A percentile compares a stretch with the other conserved stretches of the same genome.
Evolutionary conservation across 2,888 invertebrate genomes (phyloP).

Genomic region (Kuschelorhynchus macadamiae): DNA sequence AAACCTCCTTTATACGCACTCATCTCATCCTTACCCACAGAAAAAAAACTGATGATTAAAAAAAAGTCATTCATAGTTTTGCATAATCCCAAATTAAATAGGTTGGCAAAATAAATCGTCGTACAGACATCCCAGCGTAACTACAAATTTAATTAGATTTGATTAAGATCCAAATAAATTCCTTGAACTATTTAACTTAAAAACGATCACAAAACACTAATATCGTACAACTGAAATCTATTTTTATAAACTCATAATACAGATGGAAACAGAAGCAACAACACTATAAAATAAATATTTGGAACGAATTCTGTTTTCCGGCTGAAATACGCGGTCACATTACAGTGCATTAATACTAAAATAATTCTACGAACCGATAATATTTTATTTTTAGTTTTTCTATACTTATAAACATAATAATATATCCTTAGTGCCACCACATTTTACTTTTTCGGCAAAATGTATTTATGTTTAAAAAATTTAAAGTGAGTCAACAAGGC

Average conservation of each 20-base stretch:
- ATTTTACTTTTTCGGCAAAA: slow-evolving; percentile 20
- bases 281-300: slow-evolving; percentile 26
- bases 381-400: slow-evolving; percentile 34
- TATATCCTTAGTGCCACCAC: slow-evolving; percentile 6
- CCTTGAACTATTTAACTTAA: too few species aligned
- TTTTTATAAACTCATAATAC: slow-evolving; percentile 1
- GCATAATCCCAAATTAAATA: too few species aligned
- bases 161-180: too few species aligned
- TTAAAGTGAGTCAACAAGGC: slow-evolving; percentile 3
- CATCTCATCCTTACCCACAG: too few species aligned
- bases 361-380: slow-evolving; percentile 26
- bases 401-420: slow-evolving; percentile 8
- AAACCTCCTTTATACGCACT: too few species aligned
- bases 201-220: too few species aligned
- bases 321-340: slow-evolving; percentile 26
- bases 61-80: too few species aligned
- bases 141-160: too few species aligned
- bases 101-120: too few species aligned
- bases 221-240: slow-evolving; percentile 11
- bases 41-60: too few species aligned
- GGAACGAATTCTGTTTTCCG: slow-evolving; percentile 26
- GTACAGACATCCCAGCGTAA: too few species aligned
- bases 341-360: slow-evolving; percentile 24
- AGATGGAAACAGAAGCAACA: slow-evolving; percentile 7
- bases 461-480: background rate